Conservation (phyloP, 2,113 vertebrate genomes). For the Archilochus colubris region DNA sequence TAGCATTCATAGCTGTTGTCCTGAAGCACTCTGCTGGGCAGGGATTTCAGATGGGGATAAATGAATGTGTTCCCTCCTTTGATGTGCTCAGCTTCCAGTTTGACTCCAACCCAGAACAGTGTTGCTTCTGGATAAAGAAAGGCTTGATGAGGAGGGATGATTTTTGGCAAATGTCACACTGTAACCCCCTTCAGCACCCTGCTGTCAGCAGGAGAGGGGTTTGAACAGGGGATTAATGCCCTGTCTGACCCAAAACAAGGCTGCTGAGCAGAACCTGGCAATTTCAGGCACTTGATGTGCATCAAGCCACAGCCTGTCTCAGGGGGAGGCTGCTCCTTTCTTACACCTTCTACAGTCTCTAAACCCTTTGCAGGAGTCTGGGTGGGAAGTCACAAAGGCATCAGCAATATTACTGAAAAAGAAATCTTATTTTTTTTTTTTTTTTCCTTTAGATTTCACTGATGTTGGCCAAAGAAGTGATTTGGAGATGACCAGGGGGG, state of each 20-base stretch:
- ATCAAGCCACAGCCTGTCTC: accelerated
- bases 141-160: neutral
- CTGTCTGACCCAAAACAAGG: neutral
- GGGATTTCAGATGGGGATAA: neutral
- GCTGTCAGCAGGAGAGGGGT: neutral
- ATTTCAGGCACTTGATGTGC: neutral
- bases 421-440: neutral
- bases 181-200: neutral
- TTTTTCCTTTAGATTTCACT: neutral
- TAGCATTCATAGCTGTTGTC: neutral
- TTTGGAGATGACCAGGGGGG: neutral
- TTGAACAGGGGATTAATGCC: neutral
- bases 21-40: neutral
- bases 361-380: neutral
- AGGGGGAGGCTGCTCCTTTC: neutral
- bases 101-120: neutral
- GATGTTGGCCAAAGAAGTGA: neutral
- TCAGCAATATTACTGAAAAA: neutral
- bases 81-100: neutral
- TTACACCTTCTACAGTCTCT: no score
- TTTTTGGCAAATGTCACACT: neutral
- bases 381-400: neutral
- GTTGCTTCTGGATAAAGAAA: neutral
- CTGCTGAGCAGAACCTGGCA: neutral
- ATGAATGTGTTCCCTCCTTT: neutral